A percentile compares a stretch with the other conserved stretches of the same genome.
These are phyloP conservation scores for Platycnemis pennipes DNA, from an alignment of 2,888 invertebrate genomes.

Conservation along the genomic window DNA sequence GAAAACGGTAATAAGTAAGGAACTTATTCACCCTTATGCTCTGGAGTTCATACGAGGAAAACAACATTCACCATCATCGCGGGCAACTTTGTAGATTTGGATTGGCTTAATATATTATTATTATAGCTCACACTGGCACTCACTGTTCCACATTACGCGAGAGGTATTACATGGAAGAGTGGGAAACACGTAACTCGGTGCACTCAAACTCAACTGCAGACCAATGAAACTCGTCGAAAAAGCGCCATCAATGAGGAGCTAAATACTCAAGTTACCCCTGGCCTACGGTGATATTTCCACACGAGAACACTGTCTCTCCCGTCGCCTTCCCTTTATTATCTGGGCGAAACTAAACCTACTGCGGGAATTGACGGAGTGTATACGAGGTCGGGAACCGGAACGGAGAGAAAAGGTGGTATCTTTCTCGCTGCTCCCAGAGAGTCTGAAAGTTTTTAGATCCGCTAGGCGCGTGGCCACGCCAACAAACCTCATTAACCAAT, in stretches of 20 bases:
- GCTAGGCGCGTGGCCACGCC: background rate
- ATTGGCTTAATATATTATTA: background rate
- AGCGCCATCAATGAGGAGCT: background rate
- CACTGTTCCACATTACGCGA: background rate
- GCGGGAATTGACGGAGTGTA: background rate
- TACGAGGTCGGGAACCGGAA: background rate
- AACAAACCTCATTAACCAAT: background rate
- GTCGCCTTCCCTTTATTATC: background rate
- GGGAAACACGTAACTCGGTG: too few species aligned
- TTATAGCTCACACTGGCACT: background rate
- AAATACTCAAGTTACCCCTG: background rate
- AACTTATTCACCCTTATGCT: background rate
- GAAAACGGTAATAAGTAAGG: background rate
- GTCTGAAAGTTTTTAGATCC: constrained; percentile 16
- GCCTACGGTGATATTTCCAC: background rate
- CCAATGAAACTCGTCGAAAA: too few species aligned
- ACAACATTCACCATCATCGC: background rate
- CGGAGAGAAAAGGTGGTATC: background rate
- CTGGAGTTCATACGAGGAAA: background rate
- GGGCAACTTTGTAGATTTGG: background rate
- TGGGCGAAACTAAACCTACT: background rate
- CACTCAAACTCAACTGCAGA: too few species aligned
- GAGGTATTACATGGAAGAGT: too few species aligned
- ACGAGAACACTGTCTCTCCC: background rate
- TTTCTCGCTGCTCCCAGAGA: background rate